Conservation (phyloP, 2,113 vertebrate species). For the Myotis brandtii region DNA sequence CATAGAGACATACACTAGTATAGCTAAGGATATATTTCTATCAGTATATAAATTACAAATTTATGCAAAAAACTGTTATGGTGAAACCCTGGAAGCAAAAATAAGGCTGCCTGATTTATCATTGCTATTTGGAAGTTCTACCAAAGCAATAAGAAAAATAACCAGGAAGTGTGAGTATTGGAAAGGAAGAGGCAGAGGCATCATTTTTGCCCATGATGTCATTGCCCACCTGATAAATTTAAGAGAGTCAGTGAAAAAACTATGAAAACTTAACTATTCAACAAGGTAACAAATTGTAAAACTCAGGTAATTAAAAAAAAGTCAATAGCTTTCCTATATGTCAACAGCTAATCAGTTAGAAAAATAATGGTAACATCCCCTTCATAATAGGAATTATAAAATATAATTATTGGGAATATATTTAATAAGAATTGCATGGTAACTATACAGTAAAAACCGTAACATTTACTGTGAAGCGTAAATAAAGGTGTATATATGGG, state of each 20-base stretch:
- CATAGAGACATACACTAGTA: not conserved
- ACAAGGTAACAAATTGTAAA: not conserved
- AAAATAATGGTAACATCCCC: not conserved
- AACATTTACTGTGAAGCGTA: not conserved
- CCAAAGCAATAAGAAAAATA: conserved; percentile 51
- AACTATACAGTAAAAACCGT: not conserved
- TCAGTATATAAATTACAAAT: not conserved
- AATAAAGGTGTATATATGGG: not conserved
- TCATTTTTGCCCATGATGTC: not conserved
- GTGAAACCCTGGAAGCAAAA: not conserved
- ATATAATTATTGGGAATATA: not conserved
- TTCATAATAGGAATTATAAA: not conserved
- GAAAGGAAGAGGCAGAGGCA: not conserved
- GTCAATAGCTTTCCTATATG: not conserved
- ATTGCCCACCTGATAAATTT: not conserved
- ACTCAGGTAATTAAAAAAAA: not conserved
- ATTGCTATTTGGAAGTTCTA: conserved; percentile 15
- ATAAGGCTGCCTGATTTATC: not conserved
- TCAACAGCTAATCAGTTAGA: not conserved
- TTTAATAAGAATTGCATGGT: not conserved
- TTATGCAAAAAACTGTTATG: not conserved
- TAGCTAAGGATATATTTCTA: not conserved
- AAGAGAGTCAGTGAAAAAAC: not conserved
- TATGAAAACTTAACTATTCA: not conserved
- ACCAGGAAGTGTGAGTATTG: not conserved